Evolutionary conservation across 2,113 vertebrate genomes (phyloP).

Genomic region (Marmota monax): DNA sequence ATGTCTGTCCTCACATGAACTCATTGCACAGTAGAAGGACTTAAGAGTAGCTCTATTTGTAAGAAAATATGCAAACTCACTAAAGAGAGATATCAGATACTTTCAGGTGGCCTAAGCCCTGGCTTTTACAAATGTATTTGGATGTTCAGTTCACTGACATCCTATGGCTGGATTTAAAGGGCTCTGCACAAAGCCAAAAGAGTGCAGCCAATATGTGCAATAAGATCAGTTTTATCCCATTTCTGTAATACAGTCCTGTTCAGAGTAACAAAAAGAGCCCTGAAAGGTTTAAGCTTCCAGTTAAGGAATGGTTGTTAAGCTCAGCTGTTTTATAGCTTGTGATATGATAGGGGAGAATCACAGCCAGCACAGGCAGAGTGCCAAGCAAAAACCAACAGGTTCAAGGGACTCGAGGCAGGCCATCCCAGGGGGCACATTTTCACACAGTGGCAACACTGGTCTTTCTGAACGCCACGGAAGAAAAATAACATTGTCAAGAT

Average conservation of each 20-base stretch:
- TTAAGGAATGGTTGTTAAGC: conserved; percentile 53
- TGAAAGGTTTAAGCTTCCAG: conserved; percentile 52
- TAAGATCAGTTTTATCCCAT: conserved; percentile 62
- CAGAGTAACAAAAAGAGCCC: conserved; percentile 41
- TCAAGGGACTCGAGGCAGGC: neutral
- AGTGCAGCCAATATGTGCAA: conserved; percentile 14
- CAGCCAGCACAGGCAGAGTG: fast-evolving
- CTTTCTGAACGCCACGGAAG: neutral
- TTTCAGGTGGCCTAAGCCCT: conserved; percentile 68
- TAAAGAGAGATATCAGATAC: conserved; percentile 65
- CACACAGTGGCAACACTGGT: fast-evolving
- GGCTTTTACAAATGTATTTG: neutral
- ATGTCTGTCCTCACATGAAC: conserved; percentile 70
- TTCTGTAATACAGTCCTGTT: conserved; percentile 63
- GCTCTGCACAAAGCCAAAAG: conserved; percentile 41
- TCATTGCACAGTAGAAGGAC: conserved; percentile 48
- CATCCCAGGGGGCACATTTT: neutral
- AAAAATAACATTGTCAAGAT: neutral
- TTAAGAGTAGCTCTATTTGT: conserved; percentile 61
- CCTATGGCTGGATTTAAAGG: conserved; percentile 47
- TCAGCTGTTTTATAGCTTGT: conserved; percentile 12
- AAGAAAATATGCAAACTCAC: conserved; percentile 50
- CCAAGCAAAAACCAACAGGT: neutral
- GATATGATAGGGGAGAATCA: neutral
- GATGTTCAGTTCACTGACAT: conserved; percentile 52